A percentile compares a stretch with the other conserved stretches of the same genome.
Evolutionary conservation across 2,888 invertebrate genomes (phyloP).

Genomic region (Rhodophaea formosa): DNA sequence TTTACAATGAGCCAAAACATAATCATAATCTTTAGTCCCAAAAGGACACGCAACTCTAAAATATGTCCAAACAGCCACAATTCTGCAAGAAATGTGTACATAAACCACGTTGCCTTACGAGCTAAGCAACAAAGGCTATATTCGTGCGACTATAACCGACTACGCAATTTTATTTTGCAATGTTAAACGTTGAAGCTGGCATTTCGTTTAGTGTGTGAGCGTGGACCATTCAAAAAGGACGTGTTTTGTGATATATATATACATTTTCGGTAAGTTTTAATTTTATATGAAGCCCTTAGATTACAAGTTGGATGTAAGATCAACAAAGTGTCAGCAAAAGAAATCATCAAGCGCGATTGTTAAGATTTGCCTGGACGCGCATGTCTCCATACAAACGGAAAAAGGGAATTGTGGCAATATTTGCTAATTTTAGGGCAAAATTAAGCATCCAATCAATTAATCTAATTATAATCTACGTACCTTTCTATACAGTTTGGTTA

Average conservation of each 20-base stretch:
- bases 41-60: neutral
- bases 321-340: no score
- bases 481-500: no score
- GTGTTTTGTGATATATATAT: neutral
- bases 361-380: no score
- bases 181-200: neutral
- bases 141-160: neutral
- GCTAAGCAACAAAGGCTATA: neutral
- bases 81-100: neutral
- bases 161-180: constrained; percentile 3
- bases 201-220: neutral
- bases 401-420: no score
- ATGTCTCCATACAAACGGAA: no score
- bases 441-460: no score
- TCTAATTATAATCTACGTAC: no score
- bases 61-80: neutral
- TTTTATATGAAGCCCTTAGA: neutral
- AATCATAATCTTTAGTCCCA: neutral
- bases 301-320: neutral
- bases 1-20: no score
- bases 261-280: neutral
- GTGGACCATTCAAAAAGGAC: neutral
- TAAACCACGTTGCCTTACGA: neutral
- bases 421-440: no score
- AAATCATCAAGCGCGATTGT: no score